Evolutionary conservation across 2,797 vertebrate genomes (phyloP).

Genomic region (Spinus pinus): DNA sequence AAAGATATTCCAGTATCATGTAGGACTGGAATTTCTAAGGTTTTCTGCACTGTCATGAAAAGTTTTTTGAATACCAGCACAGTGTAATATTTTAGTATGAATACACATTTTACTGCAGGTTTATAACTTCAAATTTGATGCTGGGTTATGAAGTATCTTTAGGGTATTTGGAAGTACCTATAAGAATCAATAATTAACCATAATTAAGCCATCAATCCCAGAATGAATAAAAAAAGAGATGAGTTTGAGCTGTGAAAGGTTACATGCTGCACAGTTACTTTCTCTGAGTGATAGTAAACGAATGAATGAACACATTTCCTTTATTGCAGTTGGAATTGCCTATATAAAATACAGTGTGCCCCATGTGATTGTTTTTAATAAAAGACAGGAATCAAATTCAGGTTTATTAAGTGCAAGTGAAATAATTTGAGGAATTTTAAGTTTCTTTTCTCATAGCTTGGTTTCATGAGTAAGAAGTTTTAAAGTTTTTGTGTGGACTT

Average conservation of each 20-base stretch:
- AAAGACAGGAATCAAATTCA: slow-evolving; percentile 27
- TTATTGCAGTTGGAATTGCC: slow-evolving; percentile 51
- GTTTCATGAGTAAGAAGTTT: background rate
- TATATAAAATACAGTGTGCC: slow-evolving; percentile 60
- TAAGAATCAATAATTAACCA: slow-evolving; percentile 9
- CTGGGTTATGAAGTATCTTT: background rate
- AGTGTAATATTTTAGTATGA: background rate
- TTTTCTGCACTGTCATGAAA: background rate
- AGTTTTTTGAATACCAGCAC: background rate
- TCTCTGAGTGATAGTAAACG: slow-evolving; percentile 38
- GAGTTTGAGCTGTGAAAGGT: slow-evolving; percentile 30
- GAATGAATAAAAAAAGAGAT: slow-evolving; percentile 44
- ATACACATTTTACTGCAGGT: background rate
- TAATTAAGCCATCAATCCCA: slow-evolving; percentile 39
- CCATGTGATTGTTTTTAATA: slow-evolving; percentile 60
- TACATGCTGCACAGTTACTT: background rate
- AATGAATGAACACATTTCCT: slow-evolving; percentile 42
- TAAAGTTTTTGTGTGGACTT: background rate
- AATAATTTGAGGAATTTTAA: background rate
- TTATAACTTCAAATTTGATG: background rate
- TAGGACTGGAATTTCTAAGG: background rate
- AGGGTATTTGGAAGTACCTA: background rate
- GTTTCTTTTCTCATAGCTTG: background rate
- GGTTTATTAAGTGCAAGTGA: background rate
- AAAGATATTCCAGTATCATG: background rate